Evolutionary conservation across 1,140 invertebrate species (phyloP).

Genomic region (Euborellia annulipes): DNA sequence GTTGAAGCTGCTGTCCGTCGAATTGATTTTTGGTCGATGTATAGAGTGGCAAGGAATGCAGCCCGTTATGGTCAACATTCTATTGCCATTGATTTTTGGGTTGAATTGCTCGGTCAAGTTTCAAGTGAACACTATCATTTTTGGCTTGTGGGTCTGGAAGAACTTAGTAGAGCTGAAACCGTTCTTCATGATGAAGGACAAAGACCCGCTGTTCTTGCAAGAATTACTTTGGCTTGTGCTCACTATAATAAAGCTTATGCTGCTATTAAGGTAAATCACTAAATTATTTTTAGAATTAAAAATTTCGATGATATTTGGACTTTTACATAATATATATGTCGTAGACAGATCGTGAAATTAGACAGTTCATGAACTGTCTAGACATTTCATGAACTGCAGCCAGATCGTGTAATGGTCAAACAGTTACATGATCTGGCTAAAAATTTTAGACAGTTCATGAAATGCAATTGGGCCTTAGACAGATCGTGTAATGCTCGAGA

Average conservation of each 20-base stretch:
- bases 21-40: conserved; percentile 66
- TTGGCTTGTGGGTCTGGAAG: conserved; percentile 65
- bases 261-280: conserved; percentile 45
- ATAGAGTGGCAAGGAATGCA: conserved; percentile 71
- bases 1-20: conserved; percentile 39
- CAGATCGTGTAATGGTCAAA: no score
- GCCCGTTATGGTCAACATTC: conserved; percentile 68
- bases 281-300: no score
- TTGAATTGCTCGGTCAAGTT: conserved; percentile 50
- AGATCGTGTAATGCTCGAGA: no score
- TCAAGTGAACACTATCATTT: conserved; percentile 81
- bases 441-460: no score
- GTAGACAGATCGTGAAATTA: no score
- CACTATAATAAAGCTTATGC: conserved; percentile 48
- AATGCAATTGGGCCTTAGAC: no score
- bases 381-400: no score
- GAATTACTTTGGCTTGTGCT: conserved; percentile 41
- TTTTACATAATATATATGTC: no score
- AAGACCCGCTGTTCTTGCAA: conserved; percentile 31
- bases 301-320: no score
- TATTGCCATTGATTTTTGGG: conserved; percentile 50
- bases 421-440: no score
- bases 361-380: no score
- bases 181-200: conserved; percentile 18
- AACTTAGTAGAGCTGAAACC: conserved; percentile 35